A percentile compares a stretch with the other conserved stretches of the same genome.
phyloP scores from a whole-genome alignment of 2,797 vertebrate species.

The Heteromormyrus szaboi region DNA sequence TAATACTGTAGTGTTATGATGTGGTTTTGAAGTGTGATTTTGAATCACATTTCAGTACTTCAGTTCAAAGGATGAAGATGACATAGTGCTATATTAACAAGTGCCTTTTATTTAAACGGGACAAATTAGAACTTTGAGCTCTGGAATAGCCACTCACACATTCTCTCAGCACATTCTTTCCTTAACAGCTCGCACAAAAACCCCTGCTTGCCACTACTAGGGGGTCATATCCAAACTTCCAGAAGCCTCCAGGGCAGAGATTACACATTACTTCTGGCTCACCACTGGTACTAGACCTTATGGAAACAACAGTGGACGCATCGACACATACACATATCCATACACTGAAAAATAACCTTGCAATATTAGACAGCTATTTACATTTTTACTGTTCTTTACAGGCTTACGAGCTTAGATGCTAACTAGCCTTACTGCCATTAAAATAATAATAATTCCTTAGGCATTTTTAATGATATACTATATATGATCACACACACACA shows the following conservation, averaged over 20 bases:
- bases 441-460: background rate
- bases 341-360: background rate
- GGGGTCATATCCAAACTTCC: background rate
- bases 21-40: background rate
- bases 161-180: background rate
- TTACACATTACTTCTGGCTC: background rate
- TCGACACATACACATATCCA: background rate
- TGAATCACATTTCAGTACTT: background rate
- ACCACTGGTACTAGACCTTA: background rate
- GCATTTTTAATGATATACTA: background rate
- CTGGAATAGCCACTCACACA: background rate
- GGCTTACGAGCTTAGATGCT: background rate
- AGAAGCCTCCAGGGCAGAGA: background rate
- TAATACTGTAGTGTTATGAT: background rate
- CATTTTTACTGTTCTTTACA: background rate
- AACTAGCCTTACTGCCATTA: background rate
- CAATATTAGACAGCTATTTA: background rate
- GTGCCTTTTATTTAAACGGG: background rate
- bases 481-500: background rate
- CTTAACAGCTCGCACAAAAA: background rate
- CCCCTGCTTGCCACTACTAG: background rate
- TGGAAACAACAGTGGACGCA: background rate
- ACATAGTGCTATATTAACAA: background rate
- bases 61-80: background rate
- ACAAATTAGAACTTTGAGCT: background rate